Percentiles rank a stretch among this genome's conserved stretches.
Conservation (phyloP, 2,888 invertebrate genomes). For the Troilus luridus region DNA sequence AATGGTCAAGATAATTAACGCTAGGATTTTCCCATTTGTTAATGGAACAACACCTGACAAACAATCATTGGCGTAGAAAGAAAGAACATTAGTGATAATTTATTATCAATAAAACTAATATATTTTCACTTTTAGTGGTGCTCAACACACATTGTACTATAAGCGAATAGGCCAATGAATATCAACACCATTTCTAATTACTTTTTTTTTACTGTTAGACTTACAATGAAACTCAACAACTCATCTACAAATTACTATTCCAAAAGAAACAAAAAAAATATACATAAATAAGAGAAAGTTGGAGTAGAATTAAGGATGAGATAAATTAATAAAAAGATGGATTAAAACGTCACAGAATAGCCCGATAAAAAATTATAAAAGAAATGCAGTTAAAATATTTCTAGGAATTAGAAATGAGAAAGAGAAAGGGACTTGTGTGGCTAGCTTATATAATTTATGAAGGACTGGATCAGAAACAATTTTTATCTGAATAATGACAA, state of each 20-base stretch:
- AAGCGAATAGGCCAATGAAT: no score
- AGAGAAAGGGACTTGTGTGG: neutral
- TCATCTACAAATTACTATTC: neutral
- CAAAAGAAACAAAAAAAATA: neutral
- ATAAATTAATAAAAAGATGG: neutral
- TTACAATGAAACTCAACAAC: neutral
- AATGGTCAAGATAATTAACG: neutral
- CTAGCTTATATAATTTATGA: neutral
- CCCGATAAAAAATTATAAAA: neutral
- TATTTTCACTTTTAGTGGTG: no score
- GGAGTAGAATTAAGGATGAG: neutral
- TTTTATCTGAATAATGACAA: neutral
- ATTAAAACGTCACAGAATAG: neutral
- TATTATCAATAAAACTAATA: no score
- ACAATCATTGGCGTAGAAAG: neutral
- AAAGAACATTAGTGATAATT: no score
- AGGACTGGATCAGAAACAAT: neutral
- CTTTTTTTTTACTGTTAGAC: neutral
- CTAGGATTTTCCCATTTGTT: neutral
- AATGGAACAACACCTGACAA: neutral
- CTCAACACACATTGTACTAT: no score
- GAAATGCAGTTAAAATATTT: neutral
- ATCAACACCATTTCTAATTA: no score
- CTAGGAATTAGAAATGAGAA: neutral
- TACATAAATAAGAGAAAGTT: neutral